phyloP scores from a whole-genome alignment of 37 sponge, comb jelly and placozoan species.

The Mnemiopsis leidyi region DNA sequence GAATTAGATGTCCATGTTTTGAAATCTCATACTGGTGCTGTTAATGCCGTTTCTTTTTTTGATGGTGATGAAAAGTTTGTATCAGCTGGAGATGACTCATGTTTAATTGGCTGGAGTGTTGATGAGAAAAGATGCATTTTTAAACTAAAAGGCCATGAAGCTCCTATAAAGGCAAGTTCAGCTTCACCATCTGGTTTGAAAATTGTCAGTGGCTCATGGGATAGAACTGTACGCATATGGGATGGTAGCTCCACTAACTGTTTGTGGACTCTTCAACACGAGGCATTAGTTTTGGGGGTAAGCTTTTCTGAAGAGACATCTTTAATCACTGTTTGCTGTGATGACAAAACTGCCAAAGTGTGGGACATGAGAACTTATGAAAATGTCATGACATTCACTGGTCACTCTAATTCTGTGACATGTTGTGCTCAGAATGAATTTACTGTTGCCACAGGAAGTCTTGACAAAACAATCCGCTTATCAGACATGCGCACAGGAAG shows the following conservation, averaged over 20 bases:
- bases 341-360: slow-evolving; percentile 19
- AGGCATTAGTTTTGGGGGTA: neutral
- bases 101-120: slow-evolving; percentile 39
- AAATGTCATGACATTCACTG: neutral
- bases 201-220: slow-evolving; percentile 57
- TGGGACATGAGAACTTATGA: slow-evolving; percentile 52
- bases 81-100: slow-evolving; percentile 24
- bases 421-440: slow-evolving; percentile 8
- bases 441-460: slow-evolving; percentile 47
- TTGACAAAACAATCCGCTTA: slow-evolving; percentile 40
- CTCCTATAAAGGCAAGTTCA: slow-evolving; percentile 23
- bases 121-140: neutral
- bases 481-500: neutral
- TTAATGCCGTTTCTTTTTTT: slow-evolving; percentile 20
- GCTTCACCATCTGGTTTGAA: neutral
- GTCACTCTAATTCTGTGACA: slow-evolving; percentile 31
- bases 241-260: slow-evolving; percentile 13
- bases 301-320: slow-evolving; percentile 42
- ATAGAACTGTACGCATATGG: slow-evolving; percentile 43
- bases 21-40: slow-evolving; percentile 24
- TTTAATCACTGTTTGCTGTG: slow-evolving; percentile 41
- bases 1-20: slow-evolving; percentile 56
- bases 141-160: slow-evolving; percentile 57
- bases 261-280: slow-evolving; percentile 55
- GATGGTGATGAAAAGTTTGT: slow-evolving; percentile 43